Percentiles rank a stretch among this genome's conserved stretches.
These are phyloP conservation scores for Falcunculus frontatus DNA, from an alignment of 2,113 vertebrate genomes.

Conservation along the genomic window DNA sequence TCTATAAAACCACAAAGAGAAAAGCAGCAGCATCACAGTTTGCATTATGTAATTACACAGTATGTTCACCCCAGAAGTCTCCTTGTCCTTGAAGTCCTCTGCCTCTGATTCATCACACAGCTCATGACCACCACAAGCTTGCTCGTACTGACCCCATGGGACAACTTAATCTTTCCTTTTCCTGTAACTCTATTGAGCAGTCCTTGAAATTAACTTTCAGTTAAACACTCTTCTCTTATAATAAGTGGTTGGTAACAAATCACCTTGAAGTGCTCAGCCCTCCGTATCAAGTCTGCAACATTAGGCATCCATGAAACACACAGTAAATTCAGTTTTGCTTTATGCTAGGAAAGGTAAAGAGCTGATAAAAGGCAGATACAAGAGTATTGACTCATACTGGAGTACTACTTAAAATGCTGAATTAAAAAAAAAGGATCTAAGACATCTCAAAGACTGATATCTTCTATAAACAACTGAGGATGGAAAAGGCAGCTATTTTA, in stretches of 20 bases:
- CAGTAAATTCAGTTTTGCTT: not conserved
- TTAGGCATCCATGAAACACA: not conserved
- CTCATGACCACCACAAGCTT: not conserved
- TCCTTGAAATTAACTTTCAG: not conserved
- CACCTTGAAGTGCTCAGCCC: not conserved
- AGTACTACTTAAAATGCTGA: not conserved
- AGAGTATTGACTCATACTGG: not conserved
- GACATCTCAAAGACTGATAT: not conserved
- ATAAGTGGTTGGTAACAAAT: not conserved
- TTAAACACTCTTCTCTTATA: not conserved
- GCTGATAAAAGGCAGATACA: not conserved
- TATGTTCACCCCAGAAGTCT: not conserved
- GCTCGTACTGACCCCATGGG: not conserved
- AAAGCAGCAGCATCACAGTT: not conserved
- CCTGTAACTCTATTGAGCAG: not conserved
- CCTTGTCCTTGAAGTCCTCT: not conserved
- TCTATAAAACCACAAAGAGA: not conserved
- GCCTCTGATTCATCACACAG: not conserved
- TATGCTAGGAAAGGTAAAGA: not conserved
- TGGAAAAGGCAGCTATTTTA: not conserved
- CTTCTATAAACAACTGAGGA: not conserved
- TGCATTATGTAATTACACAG: not conserved
- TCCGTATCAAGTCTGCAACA: not conserved
- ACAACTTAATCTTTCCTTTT: not conserved
- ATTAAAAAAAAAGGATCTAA: not conserved